A percentile compares a stretch with the other conserved stretches of the same genome.
Evolutionary conservation across 2,888 invertebrate genomes (phyloP).

Genomic region (Hymenopus coronatus): DNA sequence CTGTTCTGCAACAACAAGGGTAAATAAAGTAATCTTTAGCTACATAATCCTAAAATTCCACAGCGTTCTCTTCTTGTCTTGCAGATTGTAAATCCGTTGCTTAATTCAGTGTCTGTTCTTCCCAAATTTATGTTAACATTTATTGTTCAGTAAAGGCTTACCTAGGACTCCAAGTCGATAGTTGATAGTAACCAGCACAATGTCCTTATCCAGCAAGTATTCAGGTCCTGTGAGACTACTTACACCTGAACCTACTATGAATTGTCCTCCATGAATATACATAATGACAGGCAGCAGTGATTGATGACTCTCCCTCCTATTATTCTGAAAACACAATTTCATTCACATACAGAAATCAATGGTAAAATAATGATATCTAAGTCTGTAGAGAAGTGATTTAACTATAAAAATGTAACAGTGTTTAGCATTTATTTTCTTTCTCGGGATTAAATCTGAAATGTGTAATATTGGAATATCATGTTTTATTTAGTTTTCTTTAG

Average conservation of each 20-base stretch:
- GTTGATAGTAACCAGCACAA: conserved; percentile 33
- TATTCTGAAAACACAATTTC: conserved; percentile 11
- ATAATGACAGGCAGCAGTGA: conserved; percentile 47
- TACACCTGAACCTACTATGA: conserved; percentile 49
- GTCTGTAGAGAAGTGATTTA: background rate
- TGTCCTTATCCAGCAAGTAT: conserved; percentile 50
- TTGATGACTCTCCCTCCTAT: conserved; percentile 47
- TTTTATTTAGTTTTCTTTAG: no score
- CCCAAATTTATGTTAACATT: no score
- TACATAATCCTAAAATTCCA: no score
- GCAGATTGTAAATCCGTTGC: no score
- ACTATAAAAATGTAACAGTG: no score
- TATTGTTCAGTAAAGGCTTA: background rate
- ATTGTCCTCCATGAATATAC: conserved; percentile 55
- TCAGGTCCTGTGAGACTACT: conserved; percentile 51
- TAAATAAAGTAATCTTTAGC: no score
- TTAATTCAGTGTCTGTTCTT: no score
- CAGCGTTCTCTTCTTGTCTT: no score
- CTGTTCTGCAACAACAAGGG: no score
- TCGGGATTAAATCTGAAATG: no score
- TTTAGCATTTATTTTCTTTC: no score
- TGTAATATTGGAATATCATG: no score
- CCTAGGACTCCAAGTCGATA: conserved; percentile 52
- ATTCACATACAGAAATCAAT: background rate
- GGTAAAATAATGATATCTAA: conserved; percentile 29